Conservation (phyloP, 2,888 invertebrate genomes). For the Drosophila yooni region DNA sequence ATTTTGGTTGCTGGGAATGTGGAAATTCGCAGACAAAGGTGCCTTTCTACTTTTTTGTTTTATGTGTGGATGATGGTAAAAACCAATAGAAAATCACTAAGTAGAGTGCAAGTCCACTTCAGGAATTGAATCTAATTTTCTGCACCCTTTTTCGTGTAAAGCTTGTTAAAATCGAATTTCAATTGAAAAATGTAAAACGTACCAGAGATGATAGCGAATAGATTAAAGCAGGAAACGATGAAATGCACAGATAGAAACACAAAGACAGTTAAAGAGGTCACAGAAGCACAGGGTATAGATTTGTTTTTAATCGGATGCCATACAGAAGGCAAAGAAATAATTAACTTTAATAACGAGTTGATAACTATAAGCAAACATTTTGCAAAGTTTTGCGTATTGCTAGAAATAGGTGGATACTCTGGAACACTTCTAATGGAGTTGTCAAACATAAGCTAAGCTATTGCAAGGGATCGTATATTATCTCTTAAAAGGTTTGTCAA, state of each 20-base stretch:
- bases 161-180: conserved; percentile 16
- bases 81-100: neutral
- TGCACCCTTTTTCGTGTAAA: neutral
- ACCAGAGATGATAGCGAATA: neutral
- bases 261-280: neutral
- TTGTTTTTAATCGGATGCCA: neutral
- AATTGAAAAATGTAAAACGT: neutral
- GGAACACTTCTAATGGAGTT: neutral
- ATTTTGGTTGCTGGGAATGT: conserved; percentile 35
- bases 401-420: neutral
- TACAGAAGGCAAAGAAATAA: neutral
- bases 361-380: neutral
- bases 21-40: conserved; percentile 23
- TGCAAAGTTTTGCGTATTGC: neutral
- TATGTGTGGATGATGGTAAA: conserved; percentile 19
- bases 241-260: neutral
- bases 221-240: neutral
- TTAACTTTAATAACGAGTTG: neutral
- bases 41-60: neutral
- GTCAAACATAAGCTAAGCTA: neutral
- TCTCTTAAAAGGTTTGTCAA: neutral
- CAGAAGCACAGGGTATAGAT: neutral
- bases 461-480: no score
- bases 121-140: conserved; percentile 17
- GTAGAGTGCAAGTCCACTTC: conserved; percentile 21